These are phyloP conservation scores for Tragelaphus imberbis DNA, from an alignment of 2,113 vertebrate species.

Conservation along the genomic window DNA sequence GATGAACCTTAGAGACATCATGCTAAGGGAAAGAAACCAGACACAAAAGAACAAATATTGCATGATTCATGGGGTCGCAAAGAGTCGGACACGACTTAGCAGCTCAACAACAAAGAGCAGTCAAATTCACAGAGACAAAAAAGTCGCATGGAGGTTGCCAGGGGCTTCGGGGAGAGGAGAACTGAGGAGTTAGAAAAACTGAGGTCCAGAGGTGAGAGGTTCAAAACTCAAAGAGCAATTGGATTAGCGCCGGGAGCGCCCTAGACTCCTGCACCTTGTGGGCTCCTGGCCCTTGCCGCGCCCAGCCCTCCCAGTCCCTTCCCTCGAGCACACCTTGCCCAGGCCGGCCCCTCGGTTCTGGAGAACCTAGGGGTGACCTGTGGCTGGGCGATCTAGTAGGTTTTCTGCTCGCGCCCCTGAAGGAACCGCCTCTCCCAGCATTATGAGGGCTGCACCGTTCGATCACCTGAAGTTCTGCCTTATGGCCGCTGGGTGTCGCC, in stretches of 20 bases:
- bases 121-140: neutral
- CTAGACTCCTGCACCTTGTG: neutral
- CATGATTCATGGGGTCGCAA: neutral
- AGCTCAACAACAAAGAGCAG: neutral
- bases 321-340: neutral
- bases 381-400: rapidly evolving
- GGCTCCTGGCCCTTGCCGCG: neutral
- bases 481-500: neutral
- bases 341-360: neutral
- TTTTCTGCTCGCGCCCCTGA: neutral
- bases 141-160: neutral
- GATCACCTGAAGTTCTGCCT: neutral
- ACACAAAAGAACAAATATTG: neutral
- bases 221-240: neutral
- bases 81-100: neutral
- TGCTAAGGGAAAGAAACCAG: neutral
- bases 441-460: rapidly evolving
- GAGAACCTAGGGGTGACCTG: neutral
- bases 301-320: neutral
- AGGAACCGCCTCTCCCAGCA: neutral
- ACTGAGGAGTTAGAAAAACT: neutral
- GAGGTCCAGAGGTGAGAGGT: neutral
- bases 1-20: neutral
- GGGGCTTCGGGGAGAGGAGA: neutral
- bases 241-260: neutral